Conservation (phyloP, 2,888 invertebrate species). For the Eugnorisma glareosa region DNA sequence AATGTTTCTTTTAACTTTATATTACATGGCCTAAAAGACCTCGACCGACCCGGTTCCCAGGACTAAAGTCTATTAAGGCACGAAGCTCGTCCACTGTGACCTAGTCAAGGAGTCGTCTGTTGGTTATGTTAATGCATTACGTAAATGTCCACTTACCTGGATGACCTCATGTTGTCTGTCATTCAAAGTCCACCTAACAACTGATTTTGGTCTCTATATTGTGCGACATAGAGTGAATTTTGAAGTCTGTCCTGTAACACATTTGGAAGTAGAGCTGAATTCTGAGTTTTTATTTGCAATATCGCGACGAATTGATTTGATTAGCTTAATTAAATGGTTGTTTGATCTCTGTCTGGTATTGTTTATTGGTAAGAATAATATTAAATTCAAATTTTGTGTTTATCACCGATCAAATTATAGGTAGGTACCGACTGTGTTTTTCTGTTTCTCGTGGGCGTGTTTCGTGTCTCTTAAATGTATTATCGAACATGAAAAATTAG, state of each 20-base stretch:
- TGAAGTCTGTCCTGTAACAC: slow-evolving; percentile 1
- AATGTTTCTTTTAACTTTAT: neutral
- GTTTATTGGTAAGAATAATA: slow-evolving; percentile 12
- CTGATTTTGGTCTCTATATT: slow-evolving; percentile 32
- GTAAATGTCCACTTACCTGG: slow-evolving; percentile 69
- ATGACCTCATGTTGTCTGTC: slow-evolving; percentile 75
- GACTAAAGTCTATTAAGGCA: slow-evolving; percentile 17
- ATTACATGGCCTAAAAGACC: neutral
- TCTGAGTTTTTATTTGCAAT: slow-evolving; percentile 34
- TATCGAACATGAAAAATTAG: neutral
- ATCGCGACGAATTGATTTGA: slow-evolving; percentile 49
- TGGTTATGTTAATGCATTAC: slow-evolving; percentile 71
- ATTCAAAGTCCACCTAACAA: slow-evolving; percentile 38
- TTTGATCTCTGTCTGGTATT: slow-evolving; percentile 31
- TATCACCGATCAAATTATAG: neutral
- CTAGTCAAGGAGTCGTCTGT: slow-evolving; percentile 57
- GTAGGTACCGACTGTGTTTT: neutral
- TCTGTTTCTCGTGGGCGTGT: neutral
- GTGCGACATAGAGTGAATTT: neutral
- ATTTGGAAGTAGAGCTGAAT: slow-evolving; percentile 46
- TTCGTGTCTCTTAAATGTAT: neutral
- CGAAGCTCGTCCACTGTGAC: slow-evolving; percentile 25
- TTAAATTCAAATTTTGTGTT: neutral
- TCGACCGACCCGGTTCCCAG: slow-evolving; percentile 39
- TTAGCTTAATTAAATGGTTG: slow-evolving; percentile 23